These are phyloP conservation scores for Blastobasis lacticolella DNA, from an alignment of 2,888 invertebrate genomes.

Conservation along the genomic window DNA sequence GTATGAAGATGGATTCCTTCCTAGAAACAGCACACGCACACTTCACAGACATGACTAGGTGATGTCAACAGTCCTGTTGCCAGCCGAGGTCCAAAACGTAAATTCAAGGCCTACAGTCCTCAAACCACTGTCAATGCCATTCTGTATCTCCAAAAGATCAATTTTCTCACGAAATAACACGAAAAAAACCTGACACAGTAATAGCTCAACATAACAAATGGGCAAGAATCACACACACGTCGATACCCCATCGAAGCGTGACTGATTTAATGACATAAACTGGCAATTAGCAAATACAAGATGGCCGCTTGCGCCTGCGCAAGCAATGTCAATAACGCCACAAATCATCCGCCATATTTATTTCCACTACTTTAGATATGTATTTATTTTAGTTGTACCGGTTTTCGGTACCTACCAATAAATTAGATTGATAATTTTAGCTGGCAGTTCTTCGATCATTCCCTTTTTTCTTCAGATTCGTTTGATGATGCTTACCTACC, in stretches of 20 bases:
- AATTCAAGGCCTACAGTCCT: too few species aligned
- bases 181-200: conserved; percentile 5
- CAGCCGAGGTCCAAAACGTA: too few species aligned
- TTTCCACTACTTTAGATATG: conserved; percentile 44
- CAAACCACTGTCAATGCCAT: too few species aligned
- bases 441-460: conserved; percentile 2
- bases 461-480: neutral
- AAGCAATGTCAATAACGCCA: conserved; percentile 57
- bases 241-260: conserved; percentile 37
- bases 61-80: too few species aligned
- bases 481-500: too few species aligned
- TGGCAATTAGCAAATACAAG: conserved; percentile 57
- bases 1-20: too few species aligned
- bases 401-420: conserved; percentile 9
- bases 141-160: too few species aligned
- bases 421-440: conserved; percentile 13
- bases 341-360: conserved; percentile 68
- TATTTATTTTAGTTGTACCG: conserved; percentile 33
- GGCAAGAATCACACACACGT: conserved; percentile 21
- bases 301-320: conserved; percentile 60
- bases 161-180: neutral
- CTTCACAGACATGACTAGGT: too few species aligned
- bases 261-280: conserved; percentile 61
- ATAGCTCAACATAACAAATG: conserved; percentile 10
- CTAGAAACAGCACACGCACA: too few species aligned